Conservation (phyloP, 2,113 vertebrate genomes). For the Oceanites oceanicus region DNA sequence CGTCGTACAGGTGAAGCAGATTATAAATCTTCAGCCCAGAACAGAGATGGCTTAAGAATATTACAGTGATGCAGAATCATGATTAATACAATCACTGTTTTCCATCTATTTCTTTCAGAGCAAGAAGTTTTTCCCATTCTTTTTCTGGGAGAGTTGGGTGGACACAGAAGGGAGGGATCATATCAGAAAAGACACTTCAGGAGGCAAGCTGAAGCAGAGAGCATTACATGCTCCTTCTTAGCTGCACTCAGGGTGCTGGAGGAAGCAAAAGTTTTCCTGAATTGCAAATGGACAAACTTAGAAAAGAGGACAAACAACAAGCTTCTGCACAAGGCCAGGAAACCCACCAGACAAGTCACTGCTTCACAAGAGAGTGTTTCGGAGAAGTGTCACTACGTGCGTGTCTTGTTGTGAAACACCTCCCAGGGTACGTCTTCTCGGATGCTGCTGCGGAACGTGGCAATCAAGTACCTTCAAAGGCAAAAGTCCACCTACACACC, state of each 20-base stretch:
- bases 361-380: background rate
- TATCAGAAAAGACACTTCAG: background rate
- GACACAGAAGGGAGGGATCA: background rate
- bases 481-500: background rate
- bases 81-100: background rate
- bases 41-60: background rate
- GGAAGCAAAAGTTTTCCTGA: background rate
- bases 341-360: background rate
- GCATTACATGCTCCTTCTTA: background rate
- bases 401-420: background rate
- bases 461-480: background rate
- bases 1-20: background rate
- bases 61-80: background rate
- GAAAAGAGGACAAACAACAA: background rate
- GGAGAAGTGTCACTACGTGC: fast-evolving
- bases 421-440: background rate
- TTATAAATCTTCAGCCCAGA: background rate
- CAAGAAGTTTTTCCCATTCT: background rate
- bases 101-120: background rate
- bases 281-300: background rate
- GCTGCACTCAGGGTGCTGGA: background rate
- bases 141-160: background rate
- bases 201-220: background rate
- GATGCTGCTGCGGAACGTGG: background rate
- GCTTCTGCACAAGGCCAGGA: background rate